Base-by-base conservation (phyloP, 2,888 invertebrate species). In the Hirtodrosophila cameraria region DNA sequence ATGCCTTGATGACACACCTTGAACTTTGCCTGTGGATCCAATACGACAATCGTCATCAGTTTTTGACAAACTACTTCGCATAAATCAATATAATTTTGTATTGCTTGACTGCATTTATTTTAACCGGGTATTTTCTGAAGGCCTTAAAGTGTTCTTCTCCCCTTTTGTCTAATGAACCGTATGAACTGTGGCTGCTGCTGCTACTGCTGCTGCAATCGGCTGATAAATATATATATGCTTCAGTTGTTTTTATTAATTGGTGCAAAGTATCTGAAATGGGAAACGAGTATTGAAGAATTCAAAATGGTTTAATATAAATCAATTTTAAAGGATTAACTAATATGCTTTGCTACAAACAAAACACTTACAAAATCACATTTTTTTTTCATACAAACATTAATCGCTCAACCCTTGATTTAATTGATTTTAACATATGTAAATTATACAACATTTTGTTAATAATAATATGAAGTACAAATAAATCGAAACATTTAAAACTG, bases 51-150 rank as follows among this genome's bases (percentile, higher is more conserved):
- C 48, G 33, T 31, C 46, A 31, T 16, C 30, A 36, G 23, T 42
- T 48, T 50, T 60, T 59, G 53, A 41, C 62, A 25, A 62, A 65
- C 48, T 65, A 48, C 54, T 58, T 48, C 28, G 53, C 55, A 45
- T 45, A 52, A 72, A 63, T 71, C 72, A 67, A 71, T 71, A 48
- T 20, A 23, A 28, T 30, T 53, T 55, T 52, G 39, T 9, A 39
- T 45, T 18, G 52, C 45, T 48, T 27, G 11, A 18, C 9, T 57
- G 36, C 36, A 30, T 35, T 52, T 58, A 9, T 3, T 28, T 13
- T 28, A 38, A 49, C 43, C 48, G 36, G 12, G 28, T 30, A 31
- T 31, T 33, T 1, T 4, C 27, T n/a, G 9, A 13, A 25, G 28
- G 13, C 15, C 30, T 16, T 39, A 12, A 48, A 38, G 59, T 9